Evolutionary conservation across 2,888 invertebrate species (phyloP).

Genomic region (Drosophila yooni): DNA sequence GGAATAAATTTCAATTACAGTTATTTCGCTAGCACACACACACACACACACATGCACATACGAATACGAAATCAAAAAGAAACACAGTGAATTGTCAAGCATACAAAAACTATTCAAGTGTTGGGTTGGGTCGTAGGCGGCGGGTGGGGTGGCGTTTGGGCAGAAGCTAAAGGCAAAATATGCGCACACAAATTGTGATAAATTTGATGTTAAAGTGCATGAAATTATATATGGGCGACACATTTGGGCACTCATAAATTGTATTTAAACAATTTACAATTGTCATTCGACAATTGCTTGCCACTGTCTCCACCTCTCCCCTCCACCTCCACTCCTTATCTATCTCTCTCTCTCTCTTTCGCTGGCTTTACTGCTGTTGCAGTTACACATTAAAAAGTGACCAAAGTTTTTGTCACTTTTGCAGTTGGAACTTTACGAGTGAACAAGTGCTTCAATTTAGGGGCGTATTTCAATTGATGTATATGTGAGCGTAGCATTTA

Average conservation of each 20-base stretch:
- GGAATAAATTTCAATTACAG: constrained; percentile 85
- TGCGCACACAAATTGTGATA: constrained; percentile 83
- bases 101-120: constrained; percentile 60
- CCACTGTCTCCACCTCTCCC: constrained; percentile 40
- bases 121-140: neutral
- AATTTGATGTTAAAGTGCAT: constrained; percentile 83
- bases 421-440: constrained; percentile 38
- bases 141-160: constrained; percentile 30
- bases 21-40: constrained; percentile 70
- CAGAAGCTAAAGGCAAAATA: constrained; percentile 63
- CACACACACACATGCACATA: constrained; percentile 37
- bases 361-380: constrained; percentile 9
- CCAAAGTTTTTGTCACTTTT: constrained; percentile 19
- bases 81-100: constrained; percentile 22
- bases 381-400: constrained; percentile 17
- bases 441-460: constrained; percentile 38
- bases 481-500: neutral
- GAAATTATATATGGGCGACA: constrained; percentile 79
- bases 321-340: neutral
- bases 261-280: constrained; percentile 80
- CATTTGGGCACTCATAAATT: constrained; percentile 81
- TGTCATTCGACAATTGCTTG: constrained; percentile 75
- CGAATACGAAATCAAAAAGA: constrained; percentile 16
- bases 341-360: neutral
- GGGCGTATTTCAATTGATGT: constrained; percentile 10